Evolutionary conservation across 2,797 vertebrate species (phyloP), one percentile per base, ranked within the genome.

Genomic region (Pantherophis vulpinus): DNA sequence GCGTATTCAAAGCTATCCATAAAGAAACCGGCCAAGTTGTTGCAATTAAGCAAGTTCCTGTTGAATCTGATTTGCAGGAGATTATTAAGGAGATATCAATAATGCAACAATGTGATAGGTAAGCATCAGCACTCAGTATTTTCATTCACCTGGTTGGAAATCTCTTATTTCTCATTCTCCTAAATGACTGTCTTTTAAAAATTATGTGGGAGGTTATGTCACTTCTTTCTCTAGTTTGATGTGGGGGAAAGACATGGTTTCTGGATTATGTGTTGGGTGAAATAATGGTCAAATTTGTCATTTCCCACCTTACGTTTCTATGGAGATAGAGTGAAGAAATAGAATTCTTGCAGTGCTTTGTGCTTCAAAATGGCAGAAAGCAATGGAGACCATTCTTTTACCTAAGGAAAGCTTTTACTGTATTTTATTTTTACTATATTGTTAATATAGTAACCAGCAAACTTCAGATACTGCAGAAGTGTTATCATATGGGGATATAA

Each of bases 101-200:
- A 94, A 99, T 99, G 99, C 99, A 99, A 96, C 99, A 99, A 47
- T 99, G 99, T 92, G 99, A 99, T 98, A 99, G 99, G 99, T 99
- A 96, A 96, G 88, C 0, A 2, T 56, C 6, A 37, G 11, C 10
- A 14, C 14, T 92, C 42, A 47, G 7, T 83, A 83, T 89, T 88
- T 60, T 61, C 56, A 83, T 23, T 4, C 8, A 2, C 18, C n/a
- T 23, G 54, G 54, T 83, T 5, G 94, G 61, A 27, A 7, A 0
- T 3, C 2, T 1, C 14, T 16, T 47, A 4, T 29, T 55, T 32
- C 23, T 27, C 16, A 16, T 79, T 55, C n/a, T 42, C 23, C 11
- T 42, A 10, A 59, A 5, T 0, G 0, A 3, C 5, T 5, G 2
- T 79, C 51, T 54, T 10, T 23, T 37, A 20, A 74, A 70, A 20